phyloP scores from a whole-genome alignment of 2,113 vertebrate genomes.

The Andinoacara biseriatus region DNA sequence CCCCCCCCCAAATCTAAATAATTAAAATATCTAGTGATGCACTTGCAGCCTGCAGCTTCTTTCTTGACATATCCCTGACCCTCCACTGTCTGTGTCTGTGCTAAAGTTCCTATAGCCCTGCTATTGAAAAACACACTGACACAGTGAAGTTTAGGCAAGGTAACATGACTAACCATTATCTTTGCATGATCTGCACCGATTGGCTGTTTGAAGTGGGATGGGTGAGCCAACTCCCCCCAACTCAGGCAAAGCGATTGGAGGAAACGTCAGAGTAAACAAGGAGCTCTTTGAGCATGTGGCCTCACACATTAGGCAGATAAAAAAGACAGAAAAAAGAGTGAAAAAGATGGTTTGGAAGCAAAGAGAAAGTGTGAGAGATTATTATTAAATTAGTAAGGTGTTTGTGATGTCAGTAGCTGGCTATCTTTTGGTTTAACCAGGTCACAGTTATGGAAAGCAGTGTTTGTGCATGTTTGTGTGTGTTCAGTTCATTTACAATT shows the following conservation, averaged over 20 bases:
- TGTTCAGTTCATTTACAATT: background rate
- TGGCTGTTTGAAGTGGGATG: slow-evolving; percentile 74
- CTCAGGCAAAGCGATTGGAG: slow-evolving; percentile 64
- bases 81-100: slow-evolving; percentile 1
- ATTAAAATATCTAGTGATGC: background rate
- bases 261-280: slow-evolving; percentile 67
- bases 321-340: background rate
- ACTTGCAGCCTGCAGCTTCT: slow-evolving; percentile 11
- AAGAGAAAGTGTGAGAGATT: background rate
- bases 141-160: slow-evolving; percentile 26
- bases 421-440: slow-evolving; percentile 32
- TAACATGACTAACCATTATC: slow-evolving; percentile 49
- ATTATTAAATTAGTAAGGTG: slow-evolving; percentile 19
- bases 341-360: slow-evolving; percentile 11
- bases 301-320: slow-evolving; percentile 56
- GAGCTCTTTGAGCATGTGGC: slow-evolving; percentile 67
- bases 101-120: background rate
- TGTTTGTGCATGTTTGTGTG: background rate
- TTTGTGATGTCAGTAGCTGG: slow-evolving; percentile 15
- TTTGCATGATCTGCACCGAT: slow-evolving; percentile 50
- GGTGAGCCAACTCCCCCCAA: slow-evolving; percentile 70
- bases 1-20: background rate
- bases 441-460: slow-evolving; percentile 20
- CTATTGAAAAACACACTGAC: slow-evolving; percentile 54
- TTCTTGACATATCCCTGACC: background rate